Conservation (phyloP, 1,140 invertebrate species). For the Bombus difficillimus region DNA sequence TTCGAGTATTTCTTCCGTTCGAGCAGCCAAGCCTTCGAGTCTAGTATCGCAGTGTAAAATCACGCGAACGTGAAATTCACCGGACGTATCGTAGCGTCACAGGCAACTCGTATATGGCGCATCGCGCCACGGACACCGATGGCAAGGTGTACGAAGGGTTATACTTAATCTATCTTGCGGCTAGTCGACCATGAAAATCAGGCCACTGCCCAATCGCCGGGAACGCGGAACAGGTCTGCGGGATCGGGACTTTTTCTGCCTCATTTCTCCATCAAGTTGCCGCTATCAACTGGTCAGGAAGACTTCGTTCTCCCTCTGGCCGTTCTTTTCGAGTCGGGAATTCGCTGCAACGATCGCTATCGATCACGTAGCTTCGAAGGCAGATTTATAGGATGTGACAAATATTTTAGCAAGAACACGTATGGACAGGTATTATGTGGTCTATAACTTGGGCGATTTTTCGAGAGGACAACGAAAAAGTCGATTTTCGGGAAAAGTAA, state of each 20-base stretch:
- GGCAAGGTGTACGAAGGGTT: constrained; percentile 20
- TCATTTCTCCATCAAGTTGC: constrained; percentile 50
- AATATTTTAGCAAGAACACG: not conserved
- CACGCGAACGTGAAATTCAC: constrained; percentile 36
- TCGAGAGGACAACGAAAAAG: not conserved
- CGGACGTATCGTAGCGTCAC: constrained; percentile 3
- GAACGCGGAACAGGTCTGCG: constrained; percentile 47
- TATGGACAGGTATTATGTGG: not conserved
- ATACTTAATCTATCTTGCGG: constrained; percentile 56
- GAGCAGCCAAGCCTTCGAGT: not conserved
- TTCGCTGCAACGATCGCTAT: constrained; percentile 16
- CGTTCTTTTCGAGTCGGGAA: not conserved
- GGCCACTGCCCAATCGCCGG: constrained; percentile 65
- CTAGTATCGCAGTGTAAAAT: not conserved
- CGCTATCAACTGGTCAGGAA: constrained; percentile 10
- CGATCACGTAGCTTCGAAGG: not conserved
- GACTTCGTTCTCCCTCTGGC: not conserved
- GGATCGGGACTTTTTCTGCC: constrained; percentile 50
- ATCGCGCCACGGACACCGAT: not conserved
- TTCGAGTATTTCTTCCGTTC: not conserved
- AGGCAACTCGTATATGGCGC: not conserved
- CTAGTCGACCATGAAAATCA: constrained; percentile 62
- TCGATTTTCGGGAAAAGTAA: not conserved
- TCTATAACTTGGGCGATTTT: not conserved
- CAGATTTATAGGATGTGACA: not conserved